Base-by-base conservation (phyloP, 30 jellyfish, hydroid and myxozoan genomes). In the Cassiopea xamachana region DNA sequence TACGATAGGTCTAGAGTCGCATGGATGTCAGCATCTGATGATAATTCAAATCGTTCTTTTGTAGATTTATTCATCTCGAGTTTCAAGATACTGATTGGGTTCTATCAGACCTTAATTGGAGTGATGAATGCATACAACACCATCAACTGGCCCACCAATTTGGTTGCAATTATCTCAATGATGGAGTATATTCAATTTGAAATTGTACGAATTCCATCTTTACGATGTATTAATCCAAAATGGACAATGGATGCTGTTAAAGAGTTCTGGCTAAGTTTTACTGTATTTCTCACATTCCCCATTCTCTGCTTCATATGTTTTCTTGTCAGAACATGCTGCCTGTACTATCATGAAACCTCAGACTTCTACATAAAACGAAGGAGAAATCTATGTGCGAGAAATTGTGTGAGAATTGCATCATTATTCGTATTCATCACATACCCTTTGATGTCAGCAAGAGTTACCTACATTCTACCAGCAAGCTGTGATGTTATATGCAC, bases 341-440 rank as follows among this genome's bases (percentile, higher is more conserved):
- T n/a, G 9, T 7, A 17, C 55, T n/a, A 14, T n/a, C 43, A 55
- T 55, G 10, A 6, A 55, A 3, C 64, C 1, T 7, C 18, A 46
- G 49, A 3, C 13, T 59, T 10, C 9, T 79, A 50, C 18, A 39
- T 60, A 74, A 2, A 39, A 1, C 1, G 59, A 43, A 69, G 49
- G 27, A 50, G 72, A 13, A 55, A 17, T 48, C 18, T 7, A 0
- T 19, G 78, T 48, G 86, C 62, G 0, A 89, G 64, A 60, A 47
- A 62, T 1, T 80, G 89, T 55, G 18, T 77, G 10, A 48, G 86
- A 8, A 60, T 72, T 15, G 82, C 62, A 16, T 58, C 90, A 1
- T 46, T 88, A 45, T 88, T 77, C 47, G n/a, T 88, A 72, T 88
- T 88, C 48, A 86, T 73, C 4, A 88, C 95, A 51, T 88, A 88